Base-by-base conservation (phyloP, 2,888 invertebrate genomes). In the Penaeus monodon region DNA sequence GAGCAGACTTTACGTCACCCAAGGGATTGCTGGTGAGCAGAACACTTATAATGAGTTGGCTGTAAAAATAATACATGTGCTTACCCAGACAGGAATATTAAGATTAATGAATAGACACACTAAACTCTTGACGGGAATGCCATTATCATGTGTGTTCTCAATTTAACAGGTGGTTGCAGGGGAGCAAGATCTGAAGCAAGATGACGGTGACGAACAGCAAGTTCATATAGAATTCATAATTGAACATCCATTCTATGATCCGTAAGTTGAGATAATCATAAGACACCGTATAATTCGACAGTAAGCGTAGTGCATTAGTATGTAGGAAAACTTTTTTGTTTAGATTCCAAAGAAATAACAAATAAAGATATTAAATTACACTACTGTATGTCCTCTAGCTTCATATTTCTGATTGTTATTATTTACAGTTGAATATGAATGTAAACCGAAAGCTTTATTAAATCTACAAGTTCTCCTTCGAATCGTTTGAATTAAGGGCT, bases 1-100 rank as follows among this genome's bases (percentile, higher is more conserved):
- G 86, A 44, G 86, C 82, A 14, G 86, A 86, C 83, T 83, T 78
- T 57, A 86, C 86, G 6, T 83, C 82, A 27, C 86, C 86, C 12
- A n/a, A 63, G 10, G 86, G 83, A 27, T 65, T 86, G 24, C 74
- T 82, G 86, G 86, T 86, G 38, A 70, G 79, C 57, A 27, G 20
- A 77, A 10, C n/a, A 77, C 24, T 1, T 22, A 22, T 27, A 29
- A 20, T 22, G 38, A 27, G 6, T 24, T 24, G 7, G 12, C n/a
- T 24, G 49, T 8, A 6, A 44, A 0, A 29, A 4, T 24, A 3
- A 73, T 20, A 27, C 29, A 73, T 38, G 33, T 38, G 6, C 6
- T 38, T 38, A 38, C 49, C 7, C 49, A 49, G 1, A 49, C 14
- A 12, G 49, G 49, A 49, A 49, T 49, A 49, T 14, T 49, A 49